Conservation (phyloP, 2,113 vertebrate genomes). For the Pterocles gutturalis region DNA sequence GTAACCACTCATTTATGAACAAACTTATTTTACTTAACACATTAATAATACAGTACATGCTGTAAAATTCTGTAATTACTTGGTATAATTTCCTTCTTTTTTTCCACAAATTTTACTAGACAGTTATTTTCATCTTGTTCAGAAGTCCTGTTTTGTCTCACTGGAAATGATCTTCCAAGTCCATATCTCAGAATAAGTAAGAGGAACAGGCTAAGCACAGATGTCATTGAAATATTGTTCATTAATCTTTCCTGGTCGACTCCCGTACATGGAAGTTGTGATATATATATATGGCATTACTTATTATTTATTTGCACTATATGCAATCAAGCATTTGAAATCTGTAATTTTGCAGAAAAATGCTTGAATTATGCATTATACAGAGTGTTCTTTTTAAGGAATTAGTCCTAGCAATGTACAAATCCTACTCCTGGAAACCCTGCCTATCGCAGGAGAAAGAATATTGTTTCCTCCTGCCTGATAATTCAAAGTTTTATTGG, state of each 20-base stretch:
- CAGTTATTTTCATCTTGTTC: neutral
- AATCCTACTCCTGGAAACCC: neutral
- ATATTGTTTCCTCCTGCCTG: neutral
- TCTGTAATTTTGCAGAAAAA: neutral
- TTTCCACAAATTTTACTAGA: neutral
- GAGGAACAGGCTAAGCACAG: neutral
- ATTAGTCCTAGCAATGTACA: neutral
- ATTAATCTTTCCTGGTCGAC: neutral
- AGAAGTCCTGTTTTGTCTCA: neutral
- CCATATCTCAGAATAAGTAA: neutral
- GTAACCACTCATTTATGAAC: neutral
- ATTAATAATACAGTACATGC: neutral
- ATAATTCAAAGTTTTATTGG: neutral
- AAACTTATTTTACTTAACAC: neutral
- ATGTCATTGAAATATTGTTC: neutral
- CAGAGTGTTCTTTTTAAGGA: neutral
- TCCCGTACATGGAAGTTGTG: neutral
- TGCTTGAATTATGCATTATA: neutral
- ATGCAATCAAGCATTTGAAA: neutral
- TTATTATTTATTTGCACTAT: neutral
- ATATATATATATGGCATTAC: neutral
- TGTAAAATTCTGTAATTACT: neutral
- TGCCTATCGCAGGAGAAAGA: neutral
- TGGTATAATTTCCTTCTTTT: neutral
- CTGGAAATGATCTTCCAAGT: neutral